phyloP scores from a whole-genome alignment of 1,140 invertebrate genomes.

The Bicyclus anynana region DNA sequence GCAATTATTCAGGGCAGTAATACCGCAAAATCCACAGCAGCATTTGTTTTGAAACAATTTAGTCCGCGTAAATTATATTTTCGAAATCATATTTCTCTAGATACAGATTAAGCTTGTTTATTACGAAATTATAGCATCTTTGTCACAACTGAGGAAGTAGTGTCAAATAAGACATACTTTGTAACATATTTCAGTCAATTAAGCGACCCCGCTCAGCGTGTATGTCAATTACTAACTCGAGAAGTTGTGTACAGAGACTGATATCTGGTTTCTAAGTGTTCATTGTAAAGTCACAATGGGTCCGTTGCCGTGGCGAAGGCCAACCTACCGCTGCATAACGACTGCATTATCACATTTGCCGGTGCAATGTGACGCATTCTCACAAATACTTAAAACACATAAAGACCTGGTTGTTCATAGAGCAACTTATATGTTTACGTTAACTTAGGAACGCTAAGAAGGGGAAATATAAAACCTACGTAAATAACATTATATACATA shows the following conservation, averaged over 20 bases:
- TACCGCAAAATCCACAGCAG: slow-evolving; percentile 1
- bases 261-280: slow-evolving; percentile 70
- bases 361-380: slow-evolving; percentile 33
- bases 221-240: slow-evolving; percentile 48
- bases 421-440: neutral
- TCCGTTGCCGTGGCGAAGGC: slow-evolving; percentile 70
- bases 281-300: slow-evolving; percentile 67
- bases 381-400: neutral
- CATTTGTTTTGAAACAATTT: slow-evolving; percentile 1
- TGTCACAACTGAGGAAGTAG: too few species aligned
- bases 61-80: neutral
- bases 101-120: too few species aligned
- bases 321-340: slow-evolving; percentile 63
- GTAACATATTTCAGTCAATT: slow-evolving; percentile 33
- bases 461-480: too few species aligned
- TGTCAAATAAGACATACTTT: slow-evolving; percentile 10
- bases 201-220: slow-evolving; percentile 37
- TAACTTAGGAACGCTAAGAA: too few species aligned
- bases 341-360: slow-evolving; percentile 54
- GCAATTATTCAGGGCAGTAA: slow-evolving; percentile 44
- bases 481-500: too few species aligned
- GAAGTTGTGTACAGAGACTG: slow-evolving; percentile 50
- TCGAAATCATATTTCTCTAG: too few species aligned
- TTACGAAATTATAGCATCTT: too few species aligned
- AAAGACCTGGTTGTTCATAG: slow-evolving; percentile 1